A percentile compares a stretch with the other conserved stretches of the same genome.
These are phyloP conservation scores for Halyomorpha halys DNA, from an alignment of 1,140 invertebrate genomes.

Conservation along the genomic window DNA sequence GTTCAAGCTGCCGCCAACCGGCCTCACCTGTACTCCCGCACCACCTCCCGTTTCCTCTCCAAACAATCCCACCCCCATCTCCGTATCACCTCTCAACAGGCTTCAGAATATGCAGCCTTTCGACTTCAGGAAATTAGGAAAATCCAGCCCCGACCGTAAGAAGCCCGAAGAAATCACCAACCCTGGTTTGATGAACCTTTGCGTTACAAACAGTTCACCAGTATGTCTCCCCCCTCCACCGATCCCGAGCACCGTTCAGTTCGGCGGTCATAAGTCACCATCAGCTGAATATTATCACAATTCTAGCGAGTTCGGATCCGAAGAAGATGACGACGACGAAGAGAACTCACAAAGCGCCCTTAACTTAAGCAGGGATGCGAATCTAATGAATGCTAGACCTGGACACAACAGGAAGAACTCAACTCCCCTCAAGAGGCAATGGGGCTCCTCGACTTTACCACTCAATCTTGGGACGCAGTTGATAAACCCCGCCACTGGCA, in stretches of 20 bases:
- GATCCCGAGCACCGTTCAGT: constrained; percentile 27
- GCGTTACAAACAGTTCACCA: constrained; percentile 37
- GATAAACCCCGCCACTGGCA: constrained; percentile 83
- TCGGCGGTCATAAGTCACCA: constrained; percentile 35
- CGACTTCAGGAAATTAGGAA: constrained; percentile 70
- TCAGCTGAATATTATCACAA: constrained; percentile 34
- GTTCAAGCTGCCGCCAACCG: constrained; percentile 31
- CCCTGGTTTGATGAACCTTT: constrained; percentile 48
- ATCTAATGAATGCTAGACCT: constrained; percentile 31
- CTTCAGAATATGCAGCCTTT: constrained; percentile 92
- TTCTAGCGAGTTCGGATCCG: constrained; percentile 45
- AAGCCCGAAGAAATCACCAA: constrained; percentile 40
- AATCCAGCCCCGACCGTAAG: constrained; percentile 38
- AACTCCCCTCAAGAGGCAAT: constrained; percentile 82
- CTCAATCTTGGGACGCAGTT: constrained; percentile 78
- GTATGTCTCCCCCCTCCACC: constrained; percentile 32
- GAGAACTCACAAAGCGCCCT: constrained; percentile 53
- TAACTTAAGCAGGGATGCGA: constrained; percentile 46
- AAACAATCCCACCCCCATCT: constrained; percentile 42
- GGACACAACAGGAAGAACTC: constrained; percentile 54
- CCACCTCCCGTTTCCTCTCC: constrained; percentile 35
- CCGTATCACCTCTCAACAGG: constrained; percentile 70
- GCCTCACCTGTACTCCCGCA: constrained; percentile 36
- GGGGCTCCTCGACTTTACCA: constrained; percentile 64
- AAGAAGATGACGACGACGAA: constrained; percentile 53